phyloP scores from a whole-genome alignment of 2,113 vertebrate species.

The Grallaria varia region DNA sequence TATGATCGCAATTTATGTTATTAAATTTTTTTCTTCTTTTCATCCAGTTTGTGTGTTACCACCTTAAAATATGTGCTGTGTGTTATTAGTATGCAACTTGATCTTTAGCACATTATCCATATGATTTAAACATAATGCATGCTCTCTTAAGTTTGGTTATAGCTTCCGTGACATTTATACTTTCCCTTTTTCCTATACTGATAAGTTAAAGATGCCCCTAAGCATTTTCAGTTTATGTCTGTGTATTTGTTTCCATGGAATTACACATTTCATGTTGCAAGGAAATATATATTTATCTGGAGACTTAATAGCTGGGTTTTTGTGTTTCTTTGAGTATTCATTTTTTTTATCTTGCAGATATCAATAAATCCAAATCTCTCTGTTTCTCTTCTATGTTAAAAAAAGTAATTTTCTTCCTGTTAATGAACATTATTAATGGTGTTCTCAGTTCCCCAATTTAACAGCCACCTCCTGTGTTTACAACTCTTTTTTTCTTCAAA shows the following conservation, averaged over 20 bases:
- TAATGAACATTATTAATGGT: constrained; percentile 28
- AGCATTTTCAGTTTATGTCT: constrained; percentile 22
- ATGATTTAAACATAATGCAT: constrained; percentile 32
- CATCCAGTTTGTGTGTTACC: not conserved
- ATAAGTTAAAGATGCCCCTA: constrained; percentile 14
- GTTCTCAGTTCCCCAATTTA: constrained; percentile 8
- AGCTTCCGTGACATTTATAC: constrained; percentile 40
- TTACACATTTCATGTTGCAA: not conserved
- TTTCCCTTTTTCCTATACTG: constrained; percentile 1
- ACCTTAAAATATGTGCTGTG: not conserved
- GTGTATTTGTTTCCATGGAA: constrained; percentile 18
- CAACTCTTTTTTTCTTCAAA: constrained; percentile 21
- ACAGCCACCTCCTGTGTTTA: constrained; percentile 24
- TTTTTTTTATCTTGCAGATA: not conserved
- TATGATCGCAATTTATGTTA: not conserved
- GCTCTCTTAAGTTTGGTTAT: constrained; percentile 40
- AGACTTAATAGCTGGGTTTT: not conserved
- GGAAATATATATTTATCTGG: not conserved
- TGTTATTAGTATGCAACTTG: constrained; percentile 5
- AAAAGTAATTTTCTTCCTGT: not conserved
- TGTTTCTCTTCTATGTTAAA: not conserved
- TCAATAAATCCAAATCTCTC: not conserved
- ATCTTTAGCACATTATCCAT: constrained; percentile 8
- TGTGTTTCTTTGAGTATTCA: not conserved
- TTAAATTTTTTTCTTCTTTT: not conserved